Conservation (phyloP, 2,797 vertebrate genomes). For the Furcifer pardalis region DNA sequence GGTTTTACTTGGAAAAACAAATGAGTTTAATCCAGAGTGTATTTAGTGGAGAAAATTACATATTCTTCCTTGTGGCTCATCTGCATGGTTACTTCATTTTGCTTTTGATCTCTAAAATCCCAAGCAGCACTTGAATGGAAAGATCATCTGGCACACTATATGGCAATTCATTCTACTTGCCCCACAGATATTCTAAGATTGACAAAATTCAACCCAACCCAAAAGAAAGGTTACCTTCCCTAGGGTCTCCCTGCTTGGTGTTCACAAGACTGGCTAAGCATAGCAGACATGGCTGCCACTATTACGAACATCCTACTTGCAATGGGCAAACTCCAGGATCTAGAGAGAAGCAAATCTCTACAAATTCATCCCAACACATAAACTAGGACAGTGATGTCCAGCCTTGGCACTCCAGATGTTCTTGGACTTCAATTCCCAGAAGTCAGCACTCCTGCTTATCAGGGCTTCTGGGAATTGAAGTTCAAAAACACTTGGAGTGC, state of each 20-base stretch:
- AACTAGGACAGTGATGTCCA: too few species aligned
- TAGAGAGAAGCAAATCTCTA: neutral
- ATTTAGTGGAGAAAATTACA: neutral
- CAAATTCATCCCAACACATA: too few species aligned
- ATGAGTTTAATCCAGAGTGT: neutral
- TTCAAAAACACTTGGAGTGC: too few species aligned
- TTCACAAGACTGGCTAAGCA: neutral
- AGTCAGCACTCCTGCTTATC: too few species aligned
- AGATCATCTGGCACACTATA: neutral
- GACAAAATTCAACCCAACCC: neutral
- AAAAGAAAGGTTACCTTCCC: neutral
- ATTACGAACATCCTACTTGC: too few species aligned
- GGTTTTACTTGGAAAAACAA: neutral
- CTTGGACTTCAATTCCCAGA: too few species aligned
- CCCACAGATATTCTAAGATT: neutral
- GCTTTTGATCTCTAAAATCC: neutral
- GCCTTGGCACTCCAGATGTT: too few species aligned
- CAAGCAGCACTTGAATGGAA: neutral
- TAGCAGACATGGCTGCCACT: neutral
- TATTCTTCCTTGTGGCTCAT: neutral
- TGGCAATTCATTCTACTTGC: fast-evolving
- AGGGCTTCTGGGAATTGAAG: too few species aligned
- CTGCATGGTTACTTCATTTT: neutral
- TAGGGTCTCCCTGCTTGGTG: neutral
- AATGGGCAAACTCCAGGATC: neutral